Conservation (phyloP, 2,888 invertebrate genomes). For the Perdita meconis region DNA sequence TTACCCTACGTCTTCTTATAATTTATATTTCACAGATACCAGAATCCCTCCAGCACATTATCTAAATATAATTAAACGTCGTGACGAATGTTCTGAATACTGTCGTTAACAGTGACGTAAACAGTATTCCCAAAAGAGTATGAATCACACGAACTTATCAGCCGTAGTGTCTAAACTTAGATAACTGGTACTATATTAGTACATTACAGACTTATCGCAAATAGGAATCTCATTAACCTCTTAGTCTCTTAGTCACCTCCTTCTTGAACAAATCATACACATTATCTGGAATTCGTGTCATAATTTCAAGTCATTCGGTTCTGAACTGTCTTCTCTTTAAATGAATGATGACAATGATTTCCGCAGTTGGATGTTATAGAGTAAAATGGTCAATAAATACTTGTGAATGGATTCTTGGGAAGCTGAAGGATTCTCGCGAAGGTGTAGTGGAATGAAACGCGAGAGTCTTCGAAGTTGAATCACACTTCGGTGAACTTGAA, state of each 20-base stretch:
- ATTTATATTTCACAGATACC: neutral
- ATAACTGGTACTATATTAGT: conserved; percentile 41
- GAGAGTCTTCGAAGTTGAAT: too few species aligned
- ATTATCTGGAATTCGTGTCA: too few species aligned
- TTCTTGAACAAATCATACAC: too few species aligned
- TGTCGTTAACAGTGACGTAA: conserved; percentile 48
- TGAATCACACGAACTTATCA: conserved; percentile 57
- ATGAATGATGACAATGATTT: too few species aligned
- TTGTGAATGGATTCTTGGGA: too few species aligned
- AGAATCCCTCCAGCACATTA: neutral
- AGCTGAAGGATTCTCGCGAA: too few species aligned
- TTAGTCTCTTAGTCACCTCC: conserved; percentile 6
- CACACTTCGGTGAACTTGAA: too few species aligned
- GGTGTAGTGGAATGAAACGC: too few species aligned
- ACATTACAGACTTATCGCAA: conserved; percentile 27
- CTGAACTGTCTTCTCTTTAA: too few species aligned
- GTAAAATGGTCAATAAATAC: too few species aligned
- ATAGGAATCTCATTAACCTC: conserved; percentile 8
- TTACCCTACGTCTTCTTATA: neutral
- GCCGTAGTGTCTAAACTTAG: conserved; percentile 40
- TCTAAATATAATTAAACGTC: conserved; percentile 21
- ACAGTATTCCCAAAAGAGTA: conserved; percentile 38
- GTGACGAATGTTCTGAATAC: conserved; percentile 20
- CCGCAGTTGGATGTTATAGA: too few species aligned
- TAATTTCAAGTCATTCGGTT: too few species aligned